Evolutionary conservation across 2,888 invertebrate species (phyloP).

Genomic region (Caenorhabditis virilis): DNA sequence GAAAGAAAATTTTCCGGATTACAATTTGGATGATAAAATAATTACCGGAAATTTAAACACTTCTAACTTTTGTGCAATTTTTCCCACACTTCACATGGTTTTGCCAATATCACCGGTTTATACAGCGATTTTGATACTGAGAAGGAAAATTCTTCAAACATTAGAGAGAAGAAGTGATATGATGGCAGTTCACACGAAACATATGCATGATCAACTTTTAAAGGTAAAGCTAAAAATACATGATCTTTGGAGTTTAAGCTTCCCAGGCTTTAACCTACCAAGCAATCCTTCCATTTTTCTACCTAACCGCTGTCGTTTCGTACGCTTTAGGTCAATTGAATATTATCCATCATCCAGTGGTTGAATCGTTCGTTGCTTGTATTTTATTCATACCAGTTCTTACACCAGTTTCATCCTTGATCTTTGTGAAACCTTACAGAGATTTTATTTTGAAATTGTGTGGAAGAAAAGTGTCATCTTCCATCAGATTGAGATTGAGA

Average conservation of each 20-base stretch:
- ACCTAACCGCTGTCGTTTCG: conserved; percentile 5
- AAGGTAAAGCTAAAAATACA: too few species aligned
- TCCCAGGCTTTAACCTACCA: conserved; percentile 21
- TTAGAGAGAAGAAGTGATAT: conserved; percentile 2
- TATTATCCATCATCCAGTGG: conserved; percentile 10
- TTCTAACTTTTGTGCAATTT: conserved; percentile 13
- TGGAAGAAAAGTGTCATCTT: too few species aligned
- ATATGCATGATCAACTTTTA: neutral
- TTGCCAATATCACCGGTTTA: conserved; percentile 16
- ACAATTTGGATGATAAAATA: conserved; percentile 16
- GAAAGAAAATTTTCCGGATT: conserved; percentile 27
- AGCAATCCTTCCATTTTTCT: conserved; percentile 18
- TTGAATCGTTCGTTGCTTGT: conserved; percentile 14
- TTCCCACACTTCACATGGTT: conserved; percentile 21
- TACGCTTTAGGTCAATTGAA: conserved; percentile 14
- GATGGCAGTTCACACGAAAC: neutral
- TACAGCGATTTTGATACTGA: conserved; percentile 9
- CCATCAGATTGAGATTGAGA: too few species aligned
- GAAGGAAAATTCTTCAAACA: conserved; percentile 10
- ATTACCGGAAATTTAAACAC: conserved; percentile 14
- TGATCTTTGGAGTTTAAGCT: too few species aligned
- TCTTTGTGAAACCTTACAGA: conserved; percentile 12
- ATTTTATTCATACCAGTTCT: conserved; percentile 13
- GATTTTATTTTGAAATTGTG: neutral
- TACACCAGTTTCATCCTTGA: conserved; percentile 10